phyloP scores from a whole-genome alignment of 2,888 invertebrate species.

The Abscondita cerata region DNA sequence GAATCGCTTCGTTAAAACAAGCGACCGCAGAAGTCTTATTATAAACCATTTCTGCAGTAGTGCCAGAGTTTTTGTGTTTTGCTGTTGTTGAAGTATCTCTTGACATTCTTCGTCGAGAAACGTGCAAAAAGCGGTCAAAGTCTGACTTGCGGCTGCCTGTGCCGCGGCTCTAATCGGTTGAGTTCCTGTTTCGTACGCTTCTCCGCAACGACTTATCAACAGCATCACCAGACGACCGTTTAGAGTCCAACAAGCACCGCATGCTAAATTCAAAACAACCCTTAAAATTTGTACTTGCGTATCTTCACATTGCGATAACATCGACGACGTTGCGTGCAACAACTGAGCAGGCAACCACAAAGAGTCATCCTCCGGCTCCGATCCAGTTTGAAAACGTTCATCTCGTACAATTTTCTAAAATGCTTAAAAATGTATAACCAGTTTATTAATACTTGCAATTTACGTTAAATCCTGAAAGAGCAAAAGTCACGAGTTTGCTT shows the following conservation, averaged over 20 bases:
- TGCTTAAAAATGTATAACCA: background rate
- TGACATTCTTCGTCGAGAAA: slow-evolving; percentile 83
- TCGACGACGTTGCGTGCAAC: slow-evolving; percentile 81
- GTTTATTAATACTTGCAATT: slow-evolving; percentile 51
- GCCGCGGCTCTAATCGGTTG: slow-evolving; percentile 86
- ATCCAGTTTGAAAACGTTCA: slow-evolving; percentile 88
- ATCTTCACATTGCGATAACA: slow-evolving; percentile 83
- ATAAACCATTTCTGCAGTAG: slow-evolving; percentile 63
- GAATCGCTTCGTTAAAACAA: slow-evolving; percentile 89
- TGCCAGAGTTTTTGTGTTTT: slow-evolving; percentile 60
- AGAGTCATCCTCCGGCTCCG: slow-evolving; percentile 91
- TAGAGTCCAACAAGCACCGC: slow-evolving; percentile 87
- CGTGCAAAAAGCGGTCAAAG: slow-evolving; percentile 83
- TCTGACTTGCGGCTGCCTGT: slow-evolving; percentile 89
- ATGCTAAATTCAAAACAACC: slow-evolving; percentile 85
- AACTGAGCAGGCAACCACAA: slow-evolving; percentile 93
- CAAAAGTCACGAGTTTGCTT: slow-evolving; percentile 82
- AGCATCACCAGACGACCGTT: slow-evolving; percentile 89
- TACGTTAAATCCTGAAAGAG: slow-evolving; percentile 90
- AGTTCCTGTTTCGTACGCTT: slow-evolving; percentile 80
- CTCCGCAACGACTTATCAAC: slow-evolving; percentile 83
- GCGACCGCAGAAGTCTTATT: slow-evolving; percentile 74
- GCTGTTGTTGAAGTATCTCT: slow-evolving; percentile 67
- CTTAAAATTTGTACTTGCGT: slow-evolving; percentile 79
- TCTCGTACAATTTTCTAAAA: slow-evolving; percentile 86